Percentiles rank a stretch among this genome's conserved stretches.
Conservation (phyloP, 2,888 invertebrate species). For the Panopea generosa region DNA sequence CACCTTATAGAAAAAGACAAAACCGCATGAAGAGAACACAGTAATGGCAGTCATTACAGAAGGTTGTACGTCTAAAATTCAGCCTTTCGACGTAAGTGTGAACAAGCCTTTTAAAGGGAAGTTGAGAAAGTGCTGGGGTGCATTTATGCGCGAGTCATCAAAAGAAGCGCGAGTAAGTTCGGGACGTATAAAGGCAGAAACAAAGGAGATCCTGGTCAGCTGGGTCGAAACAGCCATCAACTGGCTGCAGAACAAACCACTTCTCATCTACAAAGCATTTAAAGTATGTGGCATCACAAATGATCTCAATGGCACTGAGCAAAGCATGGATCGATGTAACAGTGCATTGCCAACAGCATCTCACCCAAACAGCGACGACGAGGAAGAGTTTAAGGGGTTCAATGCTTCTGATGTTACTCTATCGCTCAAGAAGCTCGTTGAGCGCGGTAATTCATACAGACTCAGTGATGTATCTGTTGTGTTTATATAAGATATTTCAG, state of each 20-base stretch:
- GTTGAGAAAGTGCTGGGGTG: background rate
- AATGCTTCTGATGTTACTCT: too few species aligned
- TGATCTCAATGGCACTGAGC: background rate
- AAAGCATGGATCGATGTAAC: background rate
- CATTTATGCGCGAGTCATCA: background rate
- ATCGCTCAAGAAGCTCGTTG: too few species aligned
- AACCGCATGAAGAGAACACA: conserved; percentile 13
- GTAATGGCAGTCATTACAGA: conserved; percentile 32
- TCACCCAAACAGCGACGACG: too few species aligned
- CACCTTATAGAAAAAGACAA: conserved; percentile 32
- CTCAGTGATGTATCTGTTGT: too few species aligned
- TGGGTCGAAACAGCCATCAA: conserved; percentile 3
- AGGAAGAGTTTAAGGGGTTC: too few species aligned
- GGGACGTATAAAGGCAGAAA: background rate
- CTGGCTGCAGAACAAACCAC: background rate
- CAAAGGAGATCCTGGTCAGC: conserved; percentile 4
- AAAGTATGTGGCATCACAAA: background rate
- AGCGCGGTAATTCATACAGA: too few species aligned
- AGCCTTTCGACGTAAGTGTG: conserved; percentile 35
- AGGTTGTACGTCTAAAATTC: conserved; percentile 40
- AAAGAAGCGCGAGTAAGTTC: too few species aligned
- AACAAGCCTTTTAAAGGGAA: conserved; percentile 42
- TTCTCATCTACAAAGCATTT: background rate
- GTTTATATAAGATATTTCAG: too few species aligned
- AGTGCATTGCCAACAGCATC: too few species aligned